These are phyloP conservation scores for Enteromius afrohamiltoni DNA, from an alignment of 2,797 vertebrate genomes.

Conservation along the genomic window DNA sequence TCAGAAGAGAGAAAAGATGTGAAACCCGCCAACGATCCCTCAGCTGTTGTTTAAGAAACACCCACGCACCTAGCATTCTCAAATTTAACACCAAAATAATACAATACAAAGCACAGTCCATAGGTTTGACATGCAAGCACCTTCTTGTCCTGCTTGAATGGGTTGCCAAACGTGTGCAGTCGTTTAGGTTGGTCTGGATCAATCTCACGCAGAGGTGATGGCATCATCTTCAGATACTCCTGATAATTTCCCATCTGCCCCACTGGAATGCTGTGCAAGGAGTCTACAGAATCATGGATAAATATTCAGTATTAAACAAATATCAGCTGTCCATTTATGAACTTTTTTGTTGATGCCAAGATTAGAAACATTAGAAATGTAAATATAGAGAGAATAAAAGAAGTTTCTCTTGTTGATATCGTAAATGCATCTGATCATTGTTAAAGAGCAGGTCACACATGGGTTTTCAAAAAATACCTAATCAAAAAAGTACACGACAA, in stretches of 20 bases:
- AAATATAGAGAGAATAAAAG: not conserved
- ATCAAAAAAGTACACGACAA: too few species aligned
- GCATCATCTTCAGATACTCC: constrained; percentile 95
- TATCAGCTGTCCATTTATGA: not conserved
- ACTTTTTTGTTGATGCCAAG: not conserved
- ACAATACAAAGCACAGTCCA: not conserved
- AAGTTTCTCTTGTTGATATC: not conserved
- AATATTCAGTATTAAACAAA: not conserved
- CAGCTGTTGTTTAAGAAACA: not conserved
- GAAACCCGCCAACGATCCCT: not conserved
- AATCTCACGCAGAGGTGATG: constrained; percentile 92
- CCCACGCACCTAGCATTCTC: not conserved
- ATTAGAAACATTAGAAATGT: constrained; percentile 7
- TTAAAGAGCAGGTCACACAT: too few species aligned
- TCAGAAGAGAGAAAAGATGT: not conserved
- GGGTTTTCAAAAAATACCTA: too few species aligned
- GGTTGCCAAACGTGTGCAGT: constrained; percentile 97
- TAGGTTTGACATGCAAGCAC: constrained; percentile 68
- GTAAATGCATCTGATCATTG: not conserved
- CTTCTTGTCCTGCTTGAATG: constrained; percentile 99
- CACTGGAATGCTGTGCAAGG: constrained; percentile 94
- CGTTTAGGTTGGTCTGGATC: constrained; percentile 98
- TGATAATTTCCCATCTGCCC: constrained; percentile 99
- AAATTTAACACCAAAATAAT: not conserved
- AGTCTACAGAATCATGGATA: constrained; percentile 76